phyloP scores from a whole-genome alignment of 2,113 vertebrate genomes.

The Sclerurus mexicanus region DNA sequence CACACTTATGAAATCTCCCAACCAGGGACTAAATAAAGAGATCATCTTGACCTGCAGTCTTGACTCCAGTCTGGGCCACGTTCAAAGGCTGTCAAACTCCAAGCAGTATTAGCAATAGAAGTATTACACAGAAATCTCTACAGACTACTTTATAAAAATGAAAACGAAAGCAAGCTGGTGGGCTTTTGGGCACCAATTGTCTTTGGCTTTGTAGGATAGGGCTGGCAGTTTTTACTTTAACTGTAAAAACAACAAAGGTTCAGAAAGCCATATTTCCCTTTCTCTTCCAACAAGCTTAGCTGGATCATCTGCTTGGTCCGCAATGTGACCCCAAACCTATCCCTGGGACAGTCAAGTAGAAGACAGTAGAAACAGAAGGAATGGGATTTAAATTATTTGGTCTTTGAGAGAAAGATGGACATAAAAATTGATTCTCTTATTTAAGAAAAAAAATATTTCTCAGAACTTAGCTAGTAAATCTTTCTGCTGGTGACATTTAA shows the following conservation, averaged over 20 bases:
- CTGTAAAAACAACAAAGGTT: not conserved
- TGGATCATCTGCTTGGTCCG: not conserved
- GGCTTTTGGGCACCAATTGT: not conserved
- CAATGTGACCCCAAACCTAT: not conserved
- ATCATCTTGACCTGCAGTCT: not conserved
- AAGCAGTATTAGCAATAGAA: not conserved
- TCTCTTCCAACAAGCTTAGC: not conserved
- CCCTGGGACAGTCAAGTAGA: not conserved
- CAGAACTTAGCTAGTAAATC: not conserved
- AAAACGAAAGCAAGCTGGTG: not conserved
- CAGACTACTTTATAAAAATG: not conserved
- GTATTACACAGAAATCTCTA: not conserved
- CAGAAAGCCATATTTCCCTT: not conserved
- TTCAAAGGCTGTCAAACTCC: not conserved
- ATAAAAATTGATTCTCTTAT: not conserved
- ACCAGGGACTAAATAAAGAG: not conserved
- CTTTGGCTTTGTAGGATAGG: not conserved
- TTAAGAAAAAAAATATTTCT: not conserved
- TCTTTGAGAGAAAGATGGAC: not conserved
- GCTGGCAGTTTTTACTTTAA: not conserved
- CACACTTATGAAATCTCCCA: not conserved
- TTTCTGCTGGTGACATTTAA: not conserved
- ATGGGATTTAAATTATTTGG: not conserved
- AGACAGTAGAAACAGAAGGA: not conserved
- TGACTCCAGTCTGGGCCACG: not conserved